Base-by-base conservation (phyloP, 1,140 invertebrate genomes). In the Drosophila miranda region DNA sequence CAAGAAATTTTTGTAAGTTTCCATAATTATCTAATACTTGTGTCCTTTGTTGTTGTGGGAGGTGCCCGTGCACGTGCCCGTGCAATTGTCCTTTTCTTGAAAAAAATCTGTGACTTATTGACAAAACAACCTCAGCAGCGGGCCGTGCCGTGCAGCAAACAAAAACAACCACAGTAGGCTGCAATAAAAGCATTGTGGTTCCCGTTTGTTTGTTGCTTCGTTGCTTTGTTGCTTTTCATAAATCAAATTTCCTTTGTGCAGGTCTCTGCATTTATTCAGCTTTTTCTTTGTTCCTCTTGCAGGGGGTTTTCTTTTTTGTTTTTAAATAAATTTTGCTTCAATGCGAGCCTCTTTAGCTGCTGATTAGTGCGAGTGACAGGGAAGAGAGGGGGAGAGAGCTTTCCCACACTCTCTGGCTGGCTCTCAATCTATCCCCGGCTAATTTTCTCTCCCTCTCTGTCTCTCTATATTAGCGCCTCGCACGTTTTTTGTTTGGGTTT, bases 1-100 rank as follows among this genome's bases (percentile, higher is more conserved):
- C 42, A 89, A 78, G 38, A 90, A 90, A 68, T 81, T 81, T 44
- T 44, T 89, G 87, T 89, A 81, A 89, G 88, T 90, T 50, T 6
- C n/a, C 11, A 1, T 1, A 23, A 66, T 78, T 78, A 66, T 53
- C 64, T 78, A 82, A 82, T 67, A 53, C 21, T 42, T 26, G 26
- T 55, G 53, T 19, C 44, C 7, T n/a, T 6, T 26, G 16, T 45
- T 44, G 11, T 51, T 55, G 50, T 30, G 41, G 50, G 70, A 56
- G 59, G 56, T 60, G 23, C 23, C 23, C 23, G 72, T 45, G 28
- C 23, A 0, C 23, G 26, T 28, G 28, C 28, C 48, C 66, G 16
- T 58, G 30, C 26, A 52, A 19, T 67, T 49, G 55, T 48, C 63
- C 53, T 45, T 57, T 45, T 50, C 46, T 13, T 19, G 14, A 14